Evolutionary conservation across 2,888 invertebrate genomes (phyloP), one percentile per base, ranked within the genome.

Genomic region (Drosophila setosimentum): DNA sequence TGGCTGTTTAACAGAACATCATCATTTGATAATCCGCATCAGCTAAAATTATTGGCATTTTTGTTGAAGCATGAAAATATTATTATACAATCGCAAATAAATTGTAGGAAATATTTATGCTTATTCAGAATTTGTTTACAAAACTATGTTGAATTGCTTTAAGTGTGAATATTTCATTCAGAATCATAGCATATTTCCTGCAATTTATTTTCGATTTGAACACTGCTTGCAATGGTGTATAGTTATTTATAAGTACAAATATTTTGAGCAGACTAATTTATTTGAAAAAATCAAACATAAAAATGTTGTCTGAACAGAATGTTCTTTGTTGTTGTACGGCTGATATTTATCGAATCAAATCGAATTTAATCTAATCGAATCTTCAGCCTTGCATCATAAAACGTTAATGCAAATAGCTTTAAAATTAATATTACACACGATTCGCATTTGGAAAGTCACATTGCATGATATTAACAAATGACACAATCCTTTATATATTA

Each of bases 11-110:
- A 73, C 60, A 55, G 55, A 72, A 33, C 49, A 74, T 69, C 58
- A 75, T 78, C 66, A 61, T 48, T 51, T 42, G 45, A 67, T 61
- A 72, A 68, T 67, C 32, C 66, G 53, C 68, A 76, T 66, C 65
- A 73, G 61, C 57, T 69, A 42, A 76, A 65, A 71, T 65, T 87
- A 87, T 90, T 90, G 78, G 90, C 89, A 90, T 90, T 90, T 90
- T 90, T 90, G 89, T 86, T 86, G 58, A 59, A 64, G 84, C 83
- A 86, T 87, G 88, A 32, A 49, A 54, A 60, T 58, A 55, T 70
- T 30, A 62, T 61, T 10, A 5, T 57, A 30, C 48, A 50, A 45
- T 76, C 57, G 58, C 33, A 29, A 68, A 53, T 48, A 73, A 84
- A 80, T 60, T 76, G 71, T 63, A 48, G 69, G 45, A 68, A 68